These are phyloP conservation scores for Ochropleura leucogaster DNA, from an alignment of 2,888 invertebrate genomes.

Conservation along the genomic window DNA sequence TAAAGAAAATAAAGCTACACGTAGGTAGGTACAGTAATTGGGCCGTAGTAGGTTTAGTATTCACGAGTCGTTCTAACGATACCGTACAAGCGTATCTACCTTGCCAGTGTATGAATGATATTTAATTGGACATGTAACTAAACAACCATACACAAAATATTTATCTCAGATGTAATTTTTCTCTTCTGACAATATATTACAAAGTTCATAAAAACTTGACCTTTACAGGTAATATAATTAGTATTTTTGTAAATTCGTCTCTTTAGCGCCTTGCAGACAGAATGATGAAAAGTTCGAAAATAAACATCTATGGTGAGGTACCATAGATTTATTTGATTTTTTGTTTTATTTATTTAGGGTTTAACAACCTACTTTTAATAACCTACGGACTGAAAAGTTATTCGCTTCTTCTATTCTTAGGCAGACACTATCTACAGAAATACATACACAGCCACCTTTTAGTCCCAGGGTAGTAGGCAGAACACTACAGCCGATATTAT, in stretches of 20 bases:
- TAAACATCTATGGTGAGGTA: no score
- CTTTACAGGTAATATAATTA: background rate
- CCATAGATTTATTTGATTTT: no score
- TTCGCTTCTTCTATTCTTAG: background rate
- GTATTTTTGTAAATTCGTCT: background rate
- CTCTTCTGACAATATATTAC: background rate
- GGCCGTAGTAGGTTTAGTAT: conserved; percentile 33
- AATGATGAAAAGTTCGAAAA: background rate
- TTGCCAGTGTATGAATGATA: conserved; percentile 4
- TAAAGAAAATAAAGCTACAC: conserved; percentile 13
- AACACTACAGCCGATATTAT: background rate
- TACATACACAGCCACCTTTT: background rate
- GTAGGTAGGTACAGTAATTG: conserved; percentile 13
- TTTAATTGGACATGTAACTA: conserved; percentile 13
- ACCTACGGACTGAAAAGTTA: background rate
- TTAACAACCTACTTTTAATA: no score
- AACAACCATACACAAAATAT: conserved; percentile 19
- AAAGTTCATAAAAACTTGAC: background rate
- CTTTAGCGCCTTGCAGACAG: background rate
- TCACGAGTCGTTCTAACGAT: conserved; percentile 6
- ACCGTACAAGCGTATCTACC: conserved; percentile 1
- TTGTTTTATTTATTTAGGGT: no score
- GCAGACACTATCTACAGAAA: background rate
- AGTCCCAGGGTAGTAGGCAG: background rate
- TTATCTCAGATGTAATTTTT: background rate